Percentiles rank a stretch among this genome's conserved stretches.
Evolutionary conservation across 2,797 vertebrate genomes (phyloP).

Genomic region (Labroides dimidiatus): DNA sequence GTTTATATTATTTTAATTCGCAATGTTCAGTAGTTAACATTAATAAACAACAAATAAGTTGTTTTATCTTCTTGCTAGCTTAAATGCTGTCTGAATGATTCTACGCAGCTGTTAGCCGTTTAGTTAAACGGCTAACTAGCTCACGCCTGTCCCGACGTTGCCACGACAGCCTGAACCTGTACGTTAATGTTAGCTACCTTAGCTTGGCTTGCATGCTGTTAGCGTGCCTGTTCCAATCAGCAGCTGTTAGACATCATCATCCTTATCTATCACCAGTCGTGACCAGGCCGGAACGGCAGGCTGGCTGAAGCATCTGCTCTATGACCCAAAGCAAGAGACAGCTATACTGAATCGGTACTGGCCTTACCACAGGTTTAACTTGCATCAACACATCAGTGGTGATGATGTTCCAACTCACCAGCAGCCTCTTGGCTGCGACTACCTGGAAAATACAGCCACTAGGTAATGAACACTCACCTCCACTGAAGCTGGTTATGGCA

Average conservation of each 20-base stretch:
- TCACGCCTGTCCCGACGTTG: constrained; percentile 31
- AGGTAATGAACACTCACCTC: constrained; percentile 59
- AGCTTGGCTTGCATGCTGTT: constrained; percentile 50
- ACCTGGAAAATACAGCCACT: constrained; percentile 19
- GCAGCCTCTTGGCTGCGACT: constrained; percentile 38
- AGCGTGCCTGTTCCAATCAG: constrained; percentile 38
- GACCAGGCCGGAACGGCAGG: constrained; percentile 66
- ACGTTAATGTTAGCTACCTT: constrained; percentile 56
- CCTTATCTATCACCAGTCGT: constrained; percentile 56
- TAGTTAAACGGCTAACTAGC: constrained; percentile 41
- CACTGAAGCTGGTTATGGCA: constrained; percentile 18
- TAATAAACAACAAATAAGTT: neutral
- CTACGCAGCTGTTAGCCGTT: constrained; percentile 42
- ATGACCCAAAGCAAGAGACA: constrained; percentile 5
- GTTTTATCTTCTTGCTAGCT: constrained; percentile 14
- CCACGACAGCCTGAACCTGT: constrained; percentile 65
- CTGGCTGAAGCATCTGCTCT: constrained; percentile 15
- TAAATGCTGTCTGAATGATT: neutral
- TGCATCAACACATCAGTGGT: constrained; percentile 37
- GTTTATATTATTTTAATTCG: neutral
- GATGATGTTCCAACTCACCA: constrained; percentile 63
- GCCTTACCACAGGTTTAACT: constrained; percentile 33
- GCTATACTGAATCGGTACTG: constrained; percentile 1
- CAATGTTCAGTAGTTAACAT: neutral
- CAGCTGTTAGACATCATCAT: constrained; percentile 43